phyloP scores from a whole-genome alignment of 2,113 vertebrate species.

The Gymnobelideus leadbeateri region DNA sequence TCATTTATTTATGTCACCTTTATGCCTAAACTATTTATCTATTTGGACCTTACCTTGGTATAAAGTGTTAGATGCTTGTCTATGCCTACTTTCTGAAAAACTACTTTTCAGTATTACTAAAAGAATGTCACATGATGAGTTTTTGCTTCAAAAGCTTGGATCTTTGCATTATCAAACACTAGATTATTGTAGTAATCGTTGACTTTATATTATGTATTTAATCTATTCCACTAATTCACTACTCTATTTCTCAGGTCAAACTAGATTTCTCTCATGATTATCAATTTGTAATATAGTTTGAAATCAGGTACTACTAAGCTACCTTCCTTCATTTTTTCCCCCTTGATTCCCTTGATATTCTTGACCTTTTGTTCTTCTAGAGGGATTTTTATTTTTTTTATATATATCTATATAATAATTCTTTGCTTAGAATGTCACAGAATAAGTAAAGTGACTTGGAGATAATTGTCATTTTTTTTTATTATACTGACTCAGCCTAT shows the following conservation, averaged over 20 bases:
- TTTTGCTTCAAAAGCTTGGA: not conserved
- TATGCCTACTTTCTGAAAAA: not conserved
- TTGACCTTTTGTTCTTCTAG: not conserved
- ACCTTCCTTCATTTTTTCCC: not conserved
- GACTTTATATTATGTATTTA: not conserved
- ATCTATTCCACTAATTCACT: not conserved
- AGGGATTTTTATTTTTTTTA: not conserved
- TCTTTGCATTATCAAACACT: not conserved
- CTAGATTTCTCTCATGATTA: not conserved
- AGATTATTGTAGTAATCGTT: not conserved
- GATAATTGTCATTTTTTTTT: not conserved
- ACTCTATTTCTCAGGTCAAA: not conserved
- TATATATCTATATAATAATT: not conserved
- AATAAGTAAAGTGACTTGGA: not conserved
- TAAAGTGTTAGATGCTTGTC: not conserved
- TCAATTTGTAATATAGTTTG: not conserved
- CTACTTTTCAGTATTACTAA: not conserved
- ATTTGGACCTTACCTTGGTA: not conserved
- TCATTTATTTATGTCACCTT: not conserved
- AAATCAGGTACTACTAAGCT: not conserved
- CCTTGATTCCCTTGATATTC: not conserved
- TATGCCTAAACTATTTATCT: not conserved
- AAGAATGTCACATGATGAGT: not conserved
- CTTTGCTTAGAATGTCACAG: not conserved
- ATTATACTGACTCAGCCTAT: not conserved